Evolutionary conservation across 2,113 vertebrate genomes (phyloP).

Genomic region (Ardeotis arabs): DNA sequence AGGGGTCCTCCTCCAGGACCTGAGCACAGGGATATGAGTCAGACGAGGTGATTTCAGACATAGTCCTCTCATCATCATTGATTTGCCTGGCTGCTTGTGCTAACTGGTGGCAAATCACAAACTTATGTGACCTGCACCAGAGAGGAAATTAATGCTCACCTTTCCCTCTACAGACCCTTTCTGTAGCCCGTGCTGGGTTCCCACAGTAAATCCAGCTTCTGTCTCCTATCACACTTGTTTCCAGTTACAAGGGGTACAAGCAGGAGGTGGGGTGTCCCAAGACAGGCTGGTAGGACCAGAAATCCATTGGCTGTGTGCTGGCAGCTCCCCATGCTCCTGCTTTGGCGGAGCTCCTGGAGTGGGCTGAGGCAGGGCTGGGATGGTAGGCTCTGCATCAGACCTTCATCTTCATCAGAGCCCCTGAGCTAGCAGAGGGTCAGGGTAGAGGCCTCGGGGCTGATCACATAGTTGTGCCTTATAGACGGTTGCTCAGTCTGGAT

Average conservation of each 20-base stretch:
- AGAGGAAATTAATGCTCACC: neutral
- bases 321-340: neutral
- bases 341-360: neutral
- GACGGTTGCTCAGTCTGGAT: neutral
- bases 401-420: neutral
- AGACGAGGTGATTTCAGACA: neutral
- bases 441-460: neutral
- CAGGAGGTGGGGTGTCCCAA: neutral
- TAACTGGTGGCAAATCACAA: neutral
- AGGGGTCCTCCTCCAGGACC: neutral
- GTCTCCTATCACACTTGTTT: neutral
- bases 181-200: neutral
- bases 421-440: neutral
- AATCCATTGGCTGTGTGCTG: rapidly evolving
- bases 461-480: neutral
- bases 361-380: neutral
- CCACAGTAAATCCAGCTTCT: neutral
- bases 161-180: neutral
- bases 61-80: neutral
- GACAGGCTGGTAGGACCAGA: neutral
- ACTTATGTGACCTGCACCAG: neutral
- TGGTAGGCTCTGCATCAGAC: neutral
- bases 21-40: neutral
- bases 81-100: neutral
- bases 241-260: neutral